Evolutionary conservation across 2,797 vertebrate genomes (phyloP).

Genomic region (Luscinia megarhynchos): DNA sequence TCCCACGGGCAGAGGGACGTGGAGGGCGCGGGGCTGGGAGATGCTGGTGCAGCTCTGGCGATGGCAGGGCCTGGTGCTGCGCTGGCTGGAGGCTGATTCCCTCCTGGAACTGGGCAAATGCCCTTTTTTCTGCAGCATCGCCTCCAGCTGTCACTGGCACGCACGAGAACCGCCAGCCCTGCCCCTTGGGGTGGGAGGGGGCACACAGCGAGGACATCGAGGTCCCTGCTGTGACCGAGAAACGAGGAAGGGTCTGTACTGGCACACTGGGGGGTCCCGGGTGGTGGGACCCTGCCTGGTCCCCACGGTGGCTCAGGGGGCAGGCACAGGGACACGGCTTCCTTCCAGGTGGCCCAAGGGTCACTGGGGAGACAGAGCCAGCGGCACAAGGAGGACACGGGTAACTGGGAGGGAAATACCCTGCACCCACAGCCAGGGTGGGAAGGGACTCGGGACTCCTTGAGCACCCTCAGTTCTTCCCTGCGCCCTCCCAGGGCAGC

Average conservation of each 20-base stretch:
- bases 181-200: neutral
- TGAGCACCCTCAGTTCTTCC: neutral
- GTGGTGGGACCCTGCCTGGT: accelerated
- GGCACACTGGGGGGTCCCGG: neutral
- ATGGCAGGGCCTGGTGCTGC: neutral
- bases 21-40: neutral
- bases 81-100: neutral
- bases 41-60: neutral
- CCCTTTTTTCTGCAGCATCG: neutral
- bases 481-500: neutral
- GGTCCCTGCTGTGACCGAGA: accelerated
- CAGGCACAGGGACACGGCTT: neutral
- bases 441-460: neutral
- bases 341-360: neutral
- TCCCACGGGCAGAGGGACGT: neutral
- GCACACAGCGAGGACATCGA: accelerated
- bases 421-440: neutral
- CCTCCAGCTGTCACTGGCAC: neutral
- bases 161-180: accelerated
- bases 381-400: accelerated
- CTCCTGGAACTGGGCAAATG: neutral
- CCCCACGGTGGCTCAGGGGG: accelerated
- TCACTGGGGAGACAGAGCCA: neutral
- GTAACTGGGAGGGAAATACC: neutral
- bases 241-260: neutral